A percentile compares a stretch with the other conserved stretches of the same genome.
Conservation (phyloP, 2,797 vertebrate genomes). For the Ceryle rudis region DNA sequence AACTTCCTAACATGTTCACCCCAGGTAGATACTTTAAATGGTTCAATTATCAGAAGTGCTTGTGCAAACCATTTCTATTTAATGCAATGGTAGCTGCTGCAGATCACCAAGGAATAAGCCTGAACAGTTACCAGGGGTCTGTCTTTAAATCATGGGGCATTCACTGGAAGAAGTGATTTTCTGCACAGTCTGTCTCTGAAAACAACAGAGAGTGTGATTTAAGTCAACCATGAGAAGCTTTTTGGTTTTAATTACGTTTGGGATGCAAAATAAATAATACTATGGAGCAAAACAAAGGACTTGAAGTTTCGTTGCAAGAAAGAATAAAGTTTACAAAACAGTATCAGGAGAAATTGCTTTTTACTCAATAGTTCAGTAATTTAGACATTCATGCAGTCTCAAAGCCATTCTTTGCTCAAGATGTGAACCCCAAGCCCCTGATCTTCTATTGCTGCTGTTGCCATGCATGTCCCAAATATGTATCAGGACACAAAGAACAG, state of each 20-base stretch:
- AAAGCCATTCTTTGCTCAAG: neutral
- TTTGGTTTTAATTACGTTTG: neutral
- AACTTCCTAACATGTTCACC: neutral
- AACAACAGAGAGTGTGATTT: neutral
- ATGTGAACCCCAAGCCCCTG: neutral
- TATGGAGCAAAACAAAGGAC: neutral
- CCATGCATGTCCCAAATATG: neutral
- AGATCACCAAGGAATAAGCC: neutral
- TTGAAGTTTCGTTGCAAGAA: neutral
- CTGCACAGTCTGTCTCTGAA: neutral
- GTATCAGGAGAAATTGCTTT: neutral
- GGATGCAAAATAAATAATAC: neutral
- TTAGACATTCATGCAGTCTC: neutral
- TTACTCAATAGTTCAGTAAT: neutral
- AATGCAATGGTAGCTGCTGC: neutral
- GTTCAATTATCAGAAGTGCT: neutral
- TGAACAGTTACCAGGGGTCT: neutral
- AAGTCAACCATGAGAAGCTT: neutral
- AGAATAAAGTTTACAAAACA: neutral
- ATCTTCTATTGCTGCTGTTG: neutral
- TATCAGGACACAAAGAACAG: neutral
- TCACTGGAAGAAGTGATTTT: neutral
- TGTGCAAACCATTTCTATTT: neutral
- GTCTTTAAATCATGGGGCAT: neutral
- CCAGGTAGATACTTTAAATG: neutral